A percentile compares a stretch with the other conserved stretches of the same genome.
phyloP scores from a whole-genome alignment of 2,888 invertebrate genomes.

The Cecidostiba fungosa region DNA sequence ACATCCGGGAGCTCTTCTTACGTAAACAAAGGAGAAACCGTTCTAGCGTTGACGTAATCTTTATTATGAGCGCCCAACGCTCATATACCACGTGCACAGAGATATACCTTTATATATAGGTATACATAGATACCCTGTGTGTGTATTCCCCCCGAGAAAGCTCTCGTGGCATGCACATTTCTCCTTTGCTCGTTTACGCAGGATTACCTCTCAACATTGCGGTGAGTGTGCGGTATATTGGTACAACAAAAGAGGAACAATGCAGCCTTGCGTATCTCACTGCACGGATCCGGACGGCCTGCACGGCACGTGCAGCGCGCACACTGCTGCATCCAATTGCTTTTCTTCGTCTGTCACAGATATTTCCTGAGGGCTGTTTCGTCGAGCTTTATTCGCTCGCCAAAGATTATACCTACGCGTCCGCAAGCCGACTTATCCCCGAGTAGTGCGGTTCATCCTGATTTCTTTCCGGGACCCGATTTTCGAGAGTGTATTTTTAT shows the following conservation, averaged over 20 bases:
- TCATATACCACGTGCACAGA: neutral
- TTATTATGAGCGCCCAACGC: constrained; percentile 26
- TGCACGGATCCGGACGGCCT: neutral
- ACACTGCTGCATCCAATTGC: constrained; percentile 1
- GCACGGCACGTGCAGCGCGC: neutral
- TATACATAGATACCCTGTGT: neutral
- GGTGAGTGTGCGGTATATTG: constrained; percentile 17
- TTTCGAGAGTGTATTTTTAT: neutral
- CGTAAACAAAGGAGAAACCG: constrained; percentile 13
- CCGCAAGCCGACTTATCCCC: neutral
- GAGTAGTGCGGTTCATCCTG: no score
- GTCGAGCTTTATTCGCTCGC: neutral
- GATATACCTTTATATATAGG: neutral
- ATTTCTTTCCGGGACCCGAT: no score
- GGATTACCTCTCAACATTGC: constrained; percentile 13
- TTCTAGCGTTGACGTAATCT: constrained; percentile 8
- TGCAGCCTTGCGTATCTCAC: neutral
- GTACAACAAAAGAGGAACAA: constrained; percentile 31
- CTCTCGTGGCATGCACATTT: neutral
- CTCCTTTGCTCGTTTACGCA: constrained; percentile 17
- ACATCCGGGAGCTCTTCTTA: constrained; percentile 14
- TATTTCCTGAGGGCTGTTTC: neutral
- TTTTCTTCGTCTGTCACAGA: constrained; percentile 13
- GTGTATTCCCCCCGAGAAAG: neutral
- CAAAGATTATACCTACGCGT: neutral